Evolutionary conservation across 2,888 invertebrate species (phyloP).

Genomic region (Caenorhabditis angaria): DNA sequence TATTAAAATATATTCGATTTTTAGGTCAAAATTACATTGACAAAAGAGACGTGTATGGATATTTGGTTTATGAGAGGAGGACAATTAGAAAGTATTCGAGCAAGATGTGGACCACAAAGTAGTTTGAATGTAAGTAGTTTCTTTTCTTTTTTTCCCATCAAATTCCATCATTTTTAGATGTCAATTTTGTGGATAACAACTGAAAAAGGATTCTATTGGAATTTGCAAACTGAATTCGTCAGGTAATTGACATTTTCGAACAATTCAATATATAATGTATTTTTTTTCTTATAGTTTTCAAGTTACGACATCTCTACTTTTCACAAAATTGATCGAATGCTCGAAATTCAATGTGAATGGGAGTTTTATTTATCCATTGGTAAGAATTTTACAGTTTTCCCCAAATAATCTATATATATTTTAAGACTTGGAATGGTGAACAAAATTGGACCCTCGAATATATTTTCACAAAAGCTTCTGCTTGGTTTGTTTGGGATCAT

Average conservation of each 20-base stretch:
- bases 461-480: constrained; percentile 84
- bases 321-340: constrained; percentile 89
- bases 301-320: constrained; percentile 92
- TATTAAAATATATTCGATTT: background rate
- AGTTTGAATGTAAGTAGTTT: constrained; percentile 80
- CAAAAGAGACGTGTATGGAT: constrained; percentile 92
- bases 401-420: too few species aligned
- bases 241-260: too few species aligned
- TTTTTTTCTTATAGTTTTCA: constrained; percentile 81
- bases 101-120: constrained; percentile 92
- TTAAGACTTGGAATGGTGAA: constrained; percentile 87
- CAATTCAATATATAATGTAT: too few species aligned
- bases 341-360: constrained; percentile 93
- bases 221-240: constrained; percentile 28
- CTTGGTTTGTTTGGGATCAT: constrained; percentile 76
- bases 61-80: constrained; percentile 91
- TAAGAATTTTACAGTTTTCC: background rate
- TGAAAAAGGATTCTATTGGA: constrained; percentile 85
- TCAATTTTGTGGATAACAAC: constrained; percentile 92
- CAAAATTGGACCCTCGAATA: constrained; percentile 88
- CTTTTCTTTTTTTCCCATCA: background rate
- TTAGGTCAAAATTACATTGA: constrained; percentile 79
- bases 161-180: constrained; percentile 74
- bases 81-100: constrained; percentile 91
- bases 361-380: constrained; percentile 85